A percentile compares a stretch with the other conserved stretches of the same genome.
phyloP scores from a whole-genome alignment of 2,888 invertebrate genomes.

The Margaritifera margaritifera region DNA sequence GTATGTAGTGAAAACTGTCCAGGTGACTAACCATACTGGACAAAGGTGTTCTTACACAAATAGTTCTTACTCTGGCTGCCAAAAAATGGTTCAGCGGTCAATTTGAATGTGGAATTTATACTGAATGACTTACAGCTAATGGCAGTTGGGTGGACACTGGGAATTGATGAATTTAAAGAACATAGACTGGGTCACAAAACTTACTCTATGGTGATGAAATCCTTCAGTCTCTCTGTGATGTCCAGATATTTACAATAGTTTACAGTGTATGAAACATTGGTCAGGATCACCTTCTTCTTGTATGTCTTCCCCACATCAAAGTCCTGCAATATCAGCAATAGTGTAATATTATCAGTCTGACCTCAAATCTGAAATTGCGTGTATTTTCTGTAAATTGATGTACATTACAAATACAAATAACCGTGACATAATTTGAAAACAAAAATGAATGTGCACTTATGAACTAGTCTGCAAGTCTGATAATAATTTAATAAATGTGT shows the following conservation, averaged over 20 bases:
- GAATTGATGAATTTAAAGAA: not conserved
- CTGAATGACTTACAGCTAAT: not conserved
- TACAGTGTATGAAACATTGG: conserved; percentile 72
- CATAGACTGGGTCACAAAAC: conserved; percentile 17
- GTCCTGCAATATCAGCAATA: conserved; percentile 54
- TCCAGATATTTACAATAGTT: conserved; percentile 71
- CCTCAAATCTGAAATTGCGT: not conserved
- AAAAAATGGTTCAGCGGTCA: not conserved
- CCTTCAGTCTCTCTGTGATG: conserved; percentile 71
- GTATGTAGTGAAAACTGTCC: too few relatives aligned
- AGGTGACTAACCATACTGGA: too few relatives aligned
- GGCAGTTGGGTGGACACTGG: not conserved
- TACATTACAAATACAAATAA: too few relatives aligned
- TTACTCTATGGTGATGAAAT: conserved; percentile 71
- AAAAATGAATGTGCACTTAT: too few relatives aligned
- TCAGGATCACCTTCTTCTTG: conserved; percentile 71
- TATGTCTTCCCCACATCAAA: conserved; percentile 71
- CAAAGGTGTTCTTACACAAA: too few relatives aligned
- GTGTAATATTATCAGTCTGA: not conserved
- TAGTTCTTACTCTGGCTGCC: too few relatives aligned
- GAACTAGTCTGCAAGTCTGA: too few relatives aligned
- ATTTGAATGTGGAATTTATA: conserved; percentile 1
- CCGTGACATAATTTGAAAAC: too few relatives aligned
- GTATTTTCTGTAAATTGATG: not conserved
- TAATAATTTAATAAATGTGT: not conserved